A percentile compares a stretch with the other conserved stretches of the same genome.
Evolutionary conservation across 1,140 invertebrate species (phyloP).

Genomic region (Heterodera schachtii): DNA sequence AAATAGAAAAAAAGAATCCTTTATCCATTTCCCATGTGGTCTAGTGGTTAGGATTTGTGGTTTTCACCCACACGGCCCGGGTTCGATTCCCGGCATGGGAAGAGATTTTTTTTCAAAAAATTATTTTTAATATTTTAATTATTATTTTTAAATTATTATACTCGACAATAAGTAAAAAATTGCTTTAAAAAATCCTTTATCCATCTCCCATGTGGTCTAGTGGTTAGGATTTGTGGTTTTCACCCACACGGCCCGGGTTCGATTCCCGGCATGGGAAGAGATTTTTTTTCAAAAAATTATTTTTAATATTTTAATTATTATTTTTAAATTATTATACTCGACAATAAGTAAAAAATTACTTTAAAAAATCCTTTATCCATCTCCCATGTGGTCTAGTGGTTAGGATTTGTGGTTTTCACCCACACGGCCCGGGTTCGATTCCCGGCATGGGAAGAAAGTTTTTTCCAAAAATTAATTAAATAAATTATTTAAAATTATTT

Average conservation of each 20-base stretch:
- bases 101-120: conserved; percentile 53
- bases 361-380: no score
- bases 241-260: conserved; percentile 82
- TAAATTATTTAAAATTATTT: no score
- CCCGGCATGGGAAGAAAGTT: conserved; percentile 75
- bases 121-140: no score
- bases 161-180: no score
- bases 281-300: conserved; percentile 32
- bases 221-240: conserved; percentile 82
- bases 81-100: conserved; percentile 82
- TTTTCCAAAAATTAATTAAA: conserved; percentile 17
- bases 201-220: conserved; percentile 66
- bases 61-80: conserved; percentile 81
- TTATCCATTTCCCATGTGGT: conserved; percentile 64
- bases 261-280: conserved; percentile 79
- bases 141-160: no score
- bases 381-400: conserved; percentile 61
- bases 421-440: conserved; percentile 82
- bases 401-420: conserved; percentile 84
- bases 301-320: no score
- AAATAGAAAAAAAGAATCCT: no score
- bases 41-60: conserved; percentile 79
- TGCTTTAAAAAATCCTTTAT: no score
- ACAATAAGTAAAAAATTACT: no score
- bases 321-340: no score